A percentile compares a stretch with the other conserved stretches of the same genome.
Conservation (phyloP, 2,797 vertebrate species). For the Chaetophractus vellerosus region DNA sequence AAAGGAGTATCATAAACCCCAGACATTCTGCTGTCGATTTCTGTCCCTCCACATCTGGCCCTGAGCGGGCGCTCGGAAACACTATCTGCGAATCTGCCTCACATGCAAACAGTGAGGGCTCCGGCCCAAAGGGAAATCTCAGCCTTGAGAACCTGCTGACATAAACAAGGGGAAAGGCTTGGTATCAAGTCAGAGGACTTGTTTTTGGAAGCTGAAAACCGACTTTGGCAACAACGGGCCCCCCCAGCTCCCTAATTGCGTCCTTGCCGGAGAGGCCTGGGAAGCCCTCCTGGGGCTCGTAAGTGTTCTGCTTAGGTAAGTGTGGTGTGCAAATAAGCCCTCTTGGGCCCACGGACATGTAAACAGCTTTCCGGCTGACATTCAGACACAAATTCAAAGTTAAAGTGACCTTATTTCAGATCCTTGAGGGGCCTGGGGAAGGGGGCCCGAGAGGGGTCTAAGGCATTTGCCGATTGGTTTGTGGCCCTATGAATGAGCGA, state of each 20-base stretch:
- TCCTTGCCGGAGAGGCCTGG: constrained; percentile 76
- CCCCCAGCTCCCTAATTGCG: constrained; percentile 80
- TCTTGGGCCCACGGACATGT: constrained; percentile 79
- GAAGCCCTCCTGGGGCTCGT: constrained; percentile 77
- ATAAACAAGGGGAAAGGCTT: constrained; percentile 78
- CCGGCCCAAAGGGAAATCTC: constrained; percentile 61
- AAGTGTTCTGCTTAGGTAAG: constrained; percentile 81
- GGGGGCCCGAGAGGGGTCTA: not conserved
- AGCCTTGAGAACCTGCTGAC: constrained; percentile 69
- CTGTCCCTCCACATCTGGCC: not conserved
- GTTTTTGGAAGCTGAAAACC: constrained; percentile 84
- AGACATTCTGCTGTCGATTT: not conserved
- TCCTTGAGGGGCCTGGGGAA: not conserved
- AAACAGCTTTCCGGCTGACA: constrained; percentile 83
- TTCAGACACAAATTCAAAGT: not conserved
- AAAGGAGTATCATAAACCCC: not conserved
- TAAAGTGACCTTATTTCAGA: not conserved
- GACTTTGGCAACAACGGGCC: constrained; percentile 68
- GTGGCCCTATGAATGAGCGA: rapidly evolving
- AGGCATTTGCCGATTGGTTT: rapidly evolving
- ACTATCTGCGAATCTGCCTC: not conserved
- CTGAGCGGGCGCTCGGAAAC: not conserved
- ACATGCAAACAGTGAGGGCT: rapidly evolving
- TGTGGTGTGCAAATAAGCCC: constrained; percentile 85
- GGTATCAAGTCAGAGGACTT: constrained; percentile 77